Conservation (phyloP, 2,888 invertebrate genomes). For the Dendrolimus houi region DNA sequence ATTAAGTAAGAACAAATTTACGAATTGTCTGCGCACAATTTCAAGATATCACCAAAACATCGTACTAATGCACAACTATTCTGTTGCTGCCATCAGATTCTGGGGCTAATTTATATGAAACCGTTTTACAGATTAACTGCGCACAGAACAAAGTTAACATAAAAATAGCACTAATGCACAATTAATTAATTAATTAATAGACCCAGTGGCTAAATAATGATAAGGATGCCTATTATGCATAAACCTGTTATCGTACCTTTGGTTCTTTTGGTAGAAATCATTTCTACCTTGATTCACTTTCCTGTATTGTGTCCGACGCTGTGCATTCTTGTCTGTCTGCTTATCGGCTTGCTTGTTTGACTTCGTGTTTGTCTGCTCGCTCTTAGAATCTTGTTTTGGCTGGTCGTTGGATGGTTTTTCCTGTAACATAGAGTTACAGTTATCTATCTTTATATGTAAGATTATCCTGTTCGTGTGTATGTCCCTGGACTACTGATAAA, state of each 20-base stretch:
- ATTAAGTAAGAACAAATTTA: no score
- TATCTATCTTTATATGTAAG: no score
- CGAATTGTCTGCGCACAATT: no score
- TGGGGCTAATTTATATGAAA: no score
- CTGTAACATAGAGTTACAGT: constrained; percentile 18
- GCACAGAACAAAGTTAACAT: no score
- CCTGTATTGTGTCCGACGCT: constrained; percentile 50
- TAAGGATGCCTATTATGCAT: constrained; percentile 60
- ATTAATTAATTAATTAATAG: constrained; percentile 47
- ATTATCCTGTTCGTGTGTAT: no score
- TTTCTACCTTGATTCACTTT: constrained; percentile 46
- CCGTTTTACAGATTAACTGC: no score
- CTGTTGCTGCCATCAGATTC: no score
- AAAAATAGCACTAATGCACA: no score
- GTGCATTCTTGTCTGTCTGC: constrained; percentile 42
- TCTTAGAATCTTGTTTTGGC: constrained; percentile 25
- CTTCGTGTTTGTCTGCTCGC: constrained; percentile 17
- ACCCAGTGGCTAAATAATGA: constrained; percentile 64
- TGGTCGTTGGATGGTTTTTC: constrained; percentile 38
- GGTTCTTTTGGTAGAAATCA: constrained; percentile 58
- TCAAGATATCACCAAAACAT: not conserved
- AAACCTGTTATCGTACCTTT: constrained; percentile 60
- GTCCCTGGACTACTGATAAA: no score
- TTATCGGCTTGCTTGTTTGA: constrained; percentile 33
- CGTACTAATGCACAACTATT: no score